These are phyloP conservation scores for Rhinichthys klamathensis DNA, from an alignment of 2,113 vertebrate genomes.

Conservation along the genomic window DNA sequence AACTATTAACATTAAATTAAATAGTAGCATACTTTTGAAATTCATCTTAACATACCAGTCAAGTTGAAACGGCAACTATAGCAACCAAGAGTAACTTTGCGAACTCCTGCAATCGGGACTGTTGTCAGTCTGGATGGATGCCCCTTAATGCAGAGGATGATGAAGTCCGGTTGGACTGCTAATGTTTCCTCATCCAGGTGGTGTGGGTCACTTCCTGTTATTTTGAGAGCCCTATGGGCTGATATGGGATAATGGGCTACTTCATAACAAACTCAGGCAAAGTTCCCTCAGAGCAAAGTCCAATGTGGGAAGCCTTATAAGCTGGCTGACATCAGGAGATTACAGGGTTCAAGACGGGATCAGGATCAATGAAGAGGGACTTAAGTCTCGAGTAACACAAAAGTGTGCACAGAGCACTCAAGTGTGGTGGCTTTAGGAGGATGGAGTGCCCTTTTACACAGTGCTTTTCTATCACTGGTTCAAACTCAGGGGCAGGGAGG, in stretches of 20 bases:
- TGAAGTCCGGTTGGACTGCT: slow-evolving; percentile 1
- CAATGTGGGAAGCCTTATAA: slow-evolving; percentile 56
- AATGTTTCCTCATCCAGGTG: slow-evolving; percentile 17
- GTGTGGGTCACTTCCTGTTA: slow-evolving; percentile 10
- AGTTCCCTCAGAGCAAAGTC: slow-evolving; percentile 51
- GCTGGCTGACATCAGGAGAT: slow-evolving; percentile 59
- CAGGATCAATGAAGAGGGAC: slow-evolving; percentile 57
- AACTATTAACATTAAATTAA: not conserved
- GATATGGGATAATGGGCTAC: not conserved
- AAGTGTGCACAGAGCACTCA: slow-evolving; percentile 52
- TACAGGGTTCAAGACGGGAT: slow-evolving; percentile 62
- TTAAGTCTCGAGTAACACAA: slow-evolving; percentile 53
- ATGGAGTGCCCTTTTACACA: slow-evolving; percentile 43
- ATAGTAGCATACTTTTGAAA: not conserved
- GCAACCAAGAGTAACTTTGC: not conserved
- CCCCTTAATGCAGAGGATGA: not conserved
- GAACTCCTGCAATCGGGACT: not conserved
- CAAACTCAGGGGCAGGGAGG: slow-evolving; percentile 10
- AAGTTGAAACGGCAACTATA: not conserved
- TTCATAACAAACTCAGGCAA: slow-evolving; percentile 41
- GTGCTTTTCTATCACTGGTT: slow-evolving; percentile 22
- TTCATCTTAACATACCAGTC: not conserved
- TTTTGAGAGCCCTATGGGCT: not conserved
- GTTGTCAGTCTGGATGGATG: not conserved
- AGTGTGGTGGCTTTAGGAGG: slow-evolving; percentile 50